Conservation (phyloP, 2,797 vertebrate genomes). For the Fundulus diaphanus region DNA sequence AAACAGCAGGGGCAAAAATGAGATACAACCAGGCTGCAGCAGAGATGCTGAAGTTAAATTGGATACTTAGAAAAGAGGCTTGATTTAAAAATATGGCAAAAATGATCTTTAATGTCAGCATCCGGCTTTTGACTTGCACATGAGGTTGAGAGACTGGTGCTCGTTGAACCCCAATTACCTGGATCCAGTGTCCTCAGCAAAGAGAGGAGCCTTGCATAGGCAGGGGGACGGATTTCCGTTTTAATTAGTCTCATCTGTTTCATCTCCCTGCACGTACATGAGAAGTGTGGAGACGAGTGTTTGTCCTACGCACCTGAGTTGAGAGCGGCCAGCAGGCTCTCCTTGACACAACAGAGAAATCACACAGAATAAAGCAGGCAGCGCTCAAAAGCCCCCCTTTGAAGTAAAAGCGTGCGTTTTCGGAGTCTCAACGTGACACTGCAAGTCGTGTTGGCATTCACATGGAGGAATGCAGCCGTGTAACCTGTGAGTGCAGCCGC, state of each 20-base stretch:
- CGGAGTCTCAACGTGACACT: conserved; percentile 34
- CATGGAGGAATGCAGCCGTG: conserved; percentile 28
- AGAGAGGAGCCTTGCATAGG: conserved; percentile 52
- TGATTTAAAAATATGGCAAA: conserved; percentile 44
- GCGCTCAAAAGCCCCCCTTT: conserved; percentile 44
- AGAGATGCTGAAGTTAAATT: conserved; percentile 22
- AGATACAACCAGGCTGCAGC: conserved; percentile 29
- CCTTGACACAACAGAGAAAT: conserved; percentile 39
- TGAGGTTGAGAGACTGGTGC: conserved; percentile 71
- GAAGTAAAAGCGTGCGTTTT: conserved; percentile 38
- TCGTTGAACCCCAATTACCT: conserved; percentile 73
- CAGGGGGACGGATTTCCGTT: conserved; percentile 70
- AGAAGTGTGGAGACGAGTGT: conserved; percentile 22
- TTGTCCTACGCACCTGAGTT: conserved; percentile 41
- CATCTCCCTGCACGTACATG: conserved; percentile 54
- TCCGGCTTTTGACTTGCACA: conserved; percentile 73
- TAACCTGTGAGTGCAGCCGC: conserved; percentile 40
- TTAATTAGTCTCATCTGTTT: conserved; percentile 74
- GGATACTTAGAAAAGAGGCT: conserved; percentile 8
- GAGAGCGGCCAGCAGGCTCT: conserved; percentile 31
- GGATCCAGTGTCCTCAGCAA: conserved; percentile 66
- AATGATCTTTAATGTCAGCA: conserved; percentile 60
- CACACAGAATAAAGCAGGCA: conserved; percentile 25
- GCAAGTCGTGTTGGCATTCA: conserved; percentile 26
- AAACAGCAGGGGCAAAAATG: conserved; percentile 22